These are phyloP conservation scores for Manacus vitellinus DNA, from an alignment of 2,113 vertebrate species.

Conservation along the genomic window DNA sequence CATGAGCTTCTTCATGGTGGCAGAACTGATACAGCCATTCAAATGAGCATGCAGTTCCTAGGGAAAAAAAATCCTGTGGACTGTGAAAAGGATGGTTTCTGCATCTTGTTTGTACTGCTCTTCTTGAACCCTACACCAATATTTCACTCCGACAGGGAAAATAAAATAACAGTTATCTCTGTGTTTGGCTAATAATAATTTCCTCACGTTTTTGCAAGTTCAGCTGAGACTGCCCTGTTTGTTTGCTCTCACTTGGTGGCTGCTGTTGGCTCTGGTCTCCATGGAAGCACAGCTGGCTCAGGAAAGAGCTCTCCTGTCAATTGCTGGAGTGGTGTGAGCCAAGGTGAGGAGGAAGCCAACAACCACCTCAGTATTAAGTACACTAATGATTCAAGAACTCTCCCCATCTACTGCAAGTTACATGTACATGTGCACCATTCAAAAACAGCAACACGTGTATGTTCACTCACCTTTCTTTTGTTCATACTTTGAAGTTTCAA, in stretches of 20 bases:
- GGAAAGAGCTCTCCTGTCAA: not conserved
- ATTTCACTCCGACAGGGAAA: not conserved
- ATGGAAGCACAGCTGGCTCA: not conserved
- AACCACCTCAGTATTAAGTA: fast-evolving
- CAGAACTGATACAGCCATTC: conserved; percentile 90
- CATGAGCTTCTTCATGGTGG: conserved; percentile 89
- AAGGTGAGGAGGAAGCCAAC: not conserved
- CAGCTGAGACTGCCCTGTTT: fast-evolving
- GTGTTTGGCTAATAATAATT: not conserved
- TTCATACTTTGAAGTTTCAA: not conserved
- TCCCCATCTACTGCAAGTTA: not conserved
- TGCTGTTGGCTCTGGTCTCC: no score
- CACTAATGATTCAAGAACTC: not conserved
- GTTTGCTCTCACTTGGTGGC: not conserved
- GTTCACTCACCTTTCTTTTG: not conserved
- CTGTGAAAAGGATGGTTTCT: not conserved
- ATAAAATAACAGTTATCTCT: not conserved
- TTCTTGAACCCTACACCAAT: fast-evolving
- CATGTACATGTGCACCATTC: fast-evolving
- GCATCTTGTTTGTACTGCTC: no score
- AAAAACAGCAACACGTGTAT: fast-evolving
- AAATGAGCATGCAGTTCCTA: conserved; percentile 98
- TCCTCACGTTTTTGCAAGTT: not conserved
- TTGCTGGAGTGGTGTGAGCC: fast-evolving
- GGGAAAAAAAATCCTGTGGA: not conserved